Conservation (phyloP, 1,140 invertebrate species). For the Drosophila saltans region DNA sequence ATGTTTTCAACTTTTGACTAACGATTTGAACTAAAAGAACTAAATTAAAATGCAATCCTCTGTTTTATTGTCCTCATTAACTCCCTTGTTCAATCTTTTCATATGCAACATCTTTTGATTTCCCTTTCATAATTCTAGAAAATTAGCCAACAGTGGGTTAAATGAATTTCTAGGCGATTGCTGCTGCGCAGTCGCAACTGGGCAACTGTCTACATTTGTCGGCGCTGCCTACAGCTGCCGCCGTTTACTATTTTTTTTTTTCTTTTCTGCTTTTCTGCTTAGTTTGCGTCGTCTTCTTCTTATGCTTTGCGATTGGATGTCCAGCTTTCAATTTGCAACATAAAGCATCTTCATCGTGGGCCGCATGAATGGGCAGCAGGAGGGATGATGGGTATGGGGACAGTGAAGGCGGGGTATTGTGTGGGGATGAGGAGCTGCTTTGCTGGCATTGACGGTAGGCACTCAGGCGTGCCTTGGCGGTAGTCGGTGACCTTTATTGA, state of each 20-base stretch:
- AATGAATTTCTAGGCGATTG: constrained; percentile 27
- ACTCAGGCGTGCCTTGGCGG: constrained; percentile 76
- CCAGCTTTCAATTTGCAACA: constrained; percentile 82
- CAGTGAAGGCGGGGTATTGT: neutral
- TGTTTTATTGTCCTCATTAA: no score
- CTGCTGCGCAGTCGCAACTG: constrained; percentile 71
- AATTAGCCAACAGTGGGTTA: constrained; percentile 27
- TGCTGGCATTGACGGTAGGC: constrained; percentile 71
- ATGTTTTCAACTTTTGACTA: no score
- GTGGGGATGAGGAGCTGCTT: constrained; percentile 59
- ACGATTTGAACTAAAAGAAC: neutral
- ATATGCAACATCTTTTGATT: neutral
- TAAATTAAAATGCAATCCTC: no score
- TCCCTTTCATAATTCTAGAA: no score
- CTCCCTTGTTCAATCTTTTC: no score
- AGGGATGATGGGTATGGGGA: neutral
- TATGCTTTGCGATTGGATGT: constrained; percentile 73
- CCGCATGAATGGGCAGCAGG: constrained; percentile 71
- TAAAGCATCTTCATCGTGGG: constrained; percentile 81
- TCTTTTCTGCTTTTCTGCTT: constrained; percentile 23
- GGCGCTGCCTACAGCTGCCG: constrained; percentile 43
- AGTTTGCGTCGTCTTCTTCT: constrained; percentile 27
- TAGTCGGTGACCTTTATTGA: constrained; percentile 82
- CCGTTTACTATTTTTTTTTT: constrained; percentile 21
- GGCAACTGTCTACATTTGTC: constrained; percentile 72